phyloP scores from a whole-genome alignment of 2,888 invertebrate species.

The Junonia oenone region DNA sequence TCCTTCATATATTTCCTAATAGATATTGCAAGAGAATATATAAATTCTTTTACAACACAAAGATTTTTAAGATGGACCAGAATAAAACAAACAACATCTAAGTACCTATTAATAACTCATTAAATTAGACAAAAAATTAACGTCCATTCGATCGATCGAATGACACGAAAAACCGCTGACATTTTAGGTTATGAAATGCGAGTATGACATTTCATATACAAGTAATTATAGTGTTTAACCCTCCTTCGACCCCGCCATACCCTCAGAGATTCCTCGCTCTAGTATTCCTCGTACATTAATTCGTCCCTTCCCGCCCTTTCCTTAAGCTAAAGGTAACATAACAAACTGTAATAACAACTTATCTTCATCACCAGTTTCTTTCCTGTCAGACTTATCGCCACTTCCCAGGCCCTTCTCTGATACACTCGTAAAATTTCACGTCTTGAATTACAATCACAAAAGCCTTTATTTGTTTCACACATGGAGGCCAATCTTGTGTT shows the following conservation, averaged over 20 bases:
- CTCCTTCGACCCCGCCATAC: neutral
- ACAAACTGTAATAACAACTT: conserved; percentile 59
- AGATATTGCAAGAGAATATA: no score
- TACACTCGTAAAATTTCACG: neutral
- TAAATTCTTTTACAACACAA: no score
- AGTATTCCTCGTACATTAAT: neutral
- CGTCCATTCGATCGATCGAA: neutral
- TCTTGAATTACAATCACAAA: neutral
- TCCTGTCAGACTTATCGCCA: conserved; percentile 8
- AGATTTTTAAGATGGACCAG: no score
- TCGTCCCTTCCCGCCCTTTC: conserved; percentile 30
- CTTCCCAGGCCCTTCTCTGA: conserved; percentile 4
- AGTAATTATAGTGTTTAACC: neutral
- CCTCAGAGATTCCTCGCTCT: conserved; percentile 1
- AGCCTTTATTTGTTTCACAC: neutral
- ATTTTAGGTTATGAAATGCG: neutral
- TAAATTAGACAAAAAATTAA: neutral
- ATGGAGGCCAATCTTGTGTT: neutral
- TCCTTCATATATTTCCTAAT: no score
- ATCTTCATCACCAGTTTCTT: conserved; percentile 48
- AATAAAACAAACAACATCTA: no score
- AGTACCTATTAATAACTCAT: neutral
- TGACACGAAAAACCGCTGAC: neutral
- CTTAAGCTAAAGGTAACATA: conserved; percentile 41
- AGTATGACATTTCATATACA: neutral